These are phyloP conservation scores for Glaucomys volans DNA, from an alignment of 2,113 vertebrate species.

Conservation along the genomic window DNA sequence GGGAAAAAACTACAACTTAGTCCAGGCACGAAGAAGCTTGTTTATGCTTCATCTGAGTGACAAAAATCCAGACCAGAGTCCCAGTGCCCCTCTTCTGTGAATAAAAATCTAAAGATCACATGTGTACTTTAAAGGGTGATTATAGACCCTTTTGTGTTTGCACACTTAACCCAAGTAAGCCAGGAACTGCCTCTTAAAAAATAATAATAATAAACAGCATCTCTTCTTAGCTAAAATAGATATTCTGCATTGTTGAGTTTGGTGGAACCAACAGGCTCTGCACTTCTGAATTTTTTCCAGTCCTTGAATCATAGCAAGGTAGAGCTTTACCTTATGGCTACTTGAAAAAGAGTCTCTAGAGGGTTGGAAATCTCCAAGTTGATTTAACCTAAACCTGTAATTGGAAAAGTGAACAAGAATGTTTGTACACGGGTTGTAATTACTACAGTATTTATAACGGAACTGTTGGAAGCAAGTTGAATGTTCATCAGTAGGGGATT, in stretches of 20 bases:
- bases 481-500: neutral
- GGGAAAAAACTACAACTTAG: neutral
- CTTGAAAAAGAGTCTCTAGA: constrained; percentile 9
- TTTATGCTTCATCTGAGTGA: neutral
- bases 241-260: neutral
- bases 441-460: neutral
- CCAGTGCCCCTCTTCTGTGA: neutral
- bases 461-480: neutral
- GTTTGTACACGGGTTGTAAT: constrained; percentile 14
- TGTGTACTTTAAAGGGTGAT: neutral
- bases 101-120: neutral
- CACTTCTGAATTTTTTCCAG: constrained; percentile 20
- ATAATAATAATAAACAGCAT: neutral
- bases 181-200: constrained; percentile 13
- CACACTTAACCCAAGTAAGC: neutral
- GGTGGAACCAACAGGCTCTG: neutral
- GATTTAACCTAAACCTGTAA: constrained; percentile 55
- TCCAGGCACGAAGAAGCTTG: neutral
- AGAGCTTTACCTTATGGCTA: neutral
- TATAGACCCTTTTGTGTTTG: neutral
- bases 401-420: constrained; percentile 24
- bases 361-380: neutral
- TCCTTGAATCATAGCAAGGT: constrained; percentile 15
- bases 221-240: neutral
- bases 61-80: neutral